phyloP scores from a whole-genome alignment of 2,797 vertebrate genomes.

The Pangasius mekongensis region DNA sequence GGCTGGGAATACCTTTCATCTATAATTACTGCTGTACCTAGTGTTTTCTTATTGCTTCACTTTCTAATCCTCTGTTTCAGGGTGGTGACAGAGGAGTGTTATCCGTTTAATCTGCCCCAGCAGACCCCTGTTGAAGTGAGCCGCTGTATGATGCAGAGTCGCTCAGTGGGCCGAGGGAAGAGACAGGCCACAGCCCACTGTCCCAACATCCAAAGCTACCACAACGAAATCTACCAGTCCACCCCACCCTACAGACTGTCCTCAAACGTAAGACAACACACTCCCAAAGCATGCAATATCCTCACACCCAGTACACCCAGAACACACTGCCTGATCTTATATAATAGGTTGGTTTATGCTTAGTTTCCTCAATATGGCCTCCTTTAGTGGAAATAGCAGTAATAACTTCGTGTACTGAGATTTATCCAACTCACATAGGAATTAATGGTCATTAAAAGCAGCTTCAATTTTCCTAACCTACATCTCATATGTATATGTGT shows the following conservation, averaged over 20 bases:
- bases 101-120: conserved; percentile 81
- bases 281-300: neutral
- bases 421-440: neutral
- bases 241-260: conserved; percentile 89
- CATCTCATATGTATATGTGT: neutral
- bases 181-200: conserved; percentile 85
- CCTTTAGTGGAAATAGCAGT: neutral
- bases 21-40: neutral
- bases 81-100: conserved; percentile 92
- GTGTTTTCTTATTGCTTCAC: conserved; percentile 17
- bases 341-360: neutral
- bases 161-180: conserved; percentile 88
- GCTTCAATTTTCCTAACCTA: neutral
- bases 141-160: conserved; percentile 96
- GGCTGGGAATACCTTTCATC: neutral
- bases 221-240: conserved; percentile 89
- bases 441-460: neutral
- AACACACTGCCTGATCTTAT: conserved; percentile 22
- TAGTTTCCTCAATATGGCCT: neutral
- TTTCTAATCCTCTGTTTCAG: conserved; percentile 67
- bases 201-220: conserved; percentile 84
- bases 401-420: neutral
- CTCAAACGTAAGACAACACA: conserved; percentile 60
- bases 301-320: conserved; percentile 1
- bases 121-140: conserved; percentile 60